Percentiles rank a stretch among this genome's conserved stretches.
phyloP scores from a whole-genome alignment of 2,888 invertebrate genomes.

The Luperina testacea region DNA sequence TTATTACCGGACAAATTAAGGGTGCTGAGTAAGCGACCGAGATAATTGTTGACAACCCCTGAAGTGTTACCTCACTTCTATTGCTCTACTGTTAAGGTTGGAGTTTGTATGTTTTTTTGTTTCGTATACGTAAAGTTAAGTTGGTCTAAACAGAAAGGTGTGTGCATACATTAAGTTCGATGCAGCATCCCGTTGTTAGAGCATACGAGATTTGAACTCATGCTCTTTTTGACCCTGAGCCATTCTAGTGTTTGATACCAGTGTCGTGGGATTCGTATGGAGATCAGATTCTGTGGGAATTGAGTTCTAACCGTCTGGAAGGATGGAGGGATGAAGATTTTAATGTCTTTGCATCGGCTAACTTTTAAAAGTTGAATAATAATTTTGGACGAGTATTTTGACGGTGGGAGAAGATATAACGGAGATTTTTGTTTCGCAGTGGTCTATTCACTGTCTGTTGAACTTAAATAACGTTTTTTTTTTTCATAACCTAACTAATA shows the following conservation, averaged over 20 bases:
- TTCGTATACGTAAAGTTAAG: slow-evolving; percentile 39
- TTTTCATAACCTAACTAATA: background rate
- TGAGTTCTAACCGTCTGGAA: slow-evolving; percentile 26
- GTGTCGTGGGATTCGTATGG: slow-evolving; percentile 84
- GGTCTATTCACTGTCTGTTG: background rate
- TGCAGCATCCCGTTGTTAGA: slow-evolving; percentile 84
- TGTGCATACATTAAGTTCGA: slow-evolving; percentile 87
- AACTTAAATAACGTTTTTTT: background rate
- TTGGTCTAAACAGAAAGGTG: slow-evolving; percentile 82
- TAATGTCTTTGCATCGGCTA: background rate
- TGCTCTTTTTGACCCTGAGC: slow-evolving; percentile 84
- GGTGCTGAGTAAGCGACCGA: slow-evolving; percentile 79
- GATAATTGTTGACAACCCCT: slow-evolving; percentile 15
- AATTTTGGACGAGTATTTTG: background rate
- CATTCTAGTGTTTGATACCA: slow-evolving; percentile 75
- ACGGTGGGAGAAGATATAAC: background rate
- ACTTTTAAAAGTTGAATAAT: background rate
- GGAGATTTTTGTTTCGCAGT: background rate
- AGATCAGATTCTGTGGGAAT: slow-evolving; percentile 85
- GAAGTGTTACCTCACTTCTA: slow-evolving; percentile 45
- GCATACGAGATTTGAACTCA: slow-evolving; percentile 81
- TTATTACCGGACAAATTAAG: slow-evolving; percentile 85
- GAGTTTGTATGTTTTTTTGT: slow-evolving; percentile 56
- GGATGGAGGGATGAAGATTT: slow-evolving; percentile 32
- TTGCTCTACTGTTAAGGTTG: slow-evolving; percentile 60